phyloP scores from a whole-genome alignment of 2,888 invertebrate genomes.

The Zeuzera pyrina region DNA sequence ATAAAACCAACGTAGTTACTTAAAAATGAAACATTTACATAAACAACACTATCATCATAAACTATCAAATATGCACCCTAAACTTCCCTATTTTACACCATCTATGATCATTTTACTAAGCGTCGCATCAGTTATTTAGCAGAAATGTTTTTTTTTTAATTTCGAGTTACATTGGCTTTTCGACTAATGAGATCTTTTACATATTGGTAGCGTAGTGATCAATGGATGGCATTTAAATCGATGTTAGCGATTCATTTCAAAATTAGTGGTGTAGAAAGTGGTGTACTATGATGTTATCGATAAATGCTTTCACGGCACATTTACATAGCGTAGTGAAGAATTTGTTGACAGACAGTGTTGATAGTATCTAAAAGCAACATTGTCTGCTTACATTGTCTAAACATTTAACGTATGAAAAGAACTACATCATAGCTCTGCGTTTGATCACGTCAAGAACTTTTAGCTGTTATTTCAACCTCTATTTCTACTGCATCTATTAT shows the following conservation, averaged over 20 bases:
- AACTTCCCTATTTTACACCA: conserved; percentile 40
- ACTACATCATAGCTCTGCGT: no score
- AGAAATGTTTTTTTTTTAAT: no score
- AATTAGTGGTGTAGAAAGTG: conserved; percentile 24
- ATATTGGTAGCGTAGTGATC: conserved; percentile 8
- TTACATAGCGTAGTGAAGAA: conserved; percentile 4
- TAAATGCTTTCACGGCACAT: conserved; percentile 25
- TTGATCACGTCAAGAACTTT: no score
- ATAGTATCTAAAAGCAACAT: conserved; percentile 1
- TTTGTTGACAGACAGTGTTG: conserved; percentile 5
- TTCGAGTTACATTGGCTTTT: no score
- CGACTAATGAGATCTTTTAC: conserved; percentile 9
- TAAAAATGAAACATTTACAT: no score
- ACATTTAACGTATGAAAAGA: no score
- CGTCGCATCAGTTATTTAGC: no score
- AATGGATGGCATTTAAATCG: conserved; percentile 19
- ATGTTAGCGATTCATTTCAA: conserved; percentile 1
- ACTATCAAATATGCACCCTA: conserved; percentile 66
- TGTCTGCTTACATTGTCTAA: no score
- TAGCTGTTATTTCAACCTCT: no score
- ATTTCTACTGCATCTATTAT: no score
- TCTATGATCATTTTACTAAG: conserved; percentile 31
- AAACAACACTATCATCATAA: conserved; percentile 31
- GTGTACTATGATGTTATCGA: conserved; percentile 51
- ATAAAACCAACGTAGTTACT: no score